Evolutionary conservation across 1,140 invertebrate species (phyloP).

Genomic region (Drosophila jambulina): DNA sequence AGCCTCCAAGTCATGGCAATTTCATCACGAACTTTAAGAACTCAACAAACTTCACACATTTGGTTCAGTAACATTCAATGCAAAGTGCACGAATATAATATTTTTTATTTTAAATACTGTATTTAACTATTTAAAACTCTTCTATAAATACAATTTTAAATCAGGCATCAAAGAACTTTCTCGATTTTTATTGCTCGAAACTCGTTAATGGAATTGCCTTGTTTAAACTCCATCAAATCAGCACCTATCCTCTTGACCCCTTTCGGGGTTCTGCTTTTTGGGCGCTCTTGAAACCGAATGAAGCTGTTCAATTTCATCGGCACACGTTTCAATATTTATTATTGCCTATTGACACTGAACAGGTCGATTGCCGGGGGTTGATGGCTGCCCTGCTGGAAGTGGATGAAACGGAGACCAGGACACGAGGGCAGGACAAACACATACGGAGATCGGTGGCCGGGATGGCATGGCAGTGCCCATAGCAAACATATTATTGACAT

Average conservation of each 20-base stretch:
- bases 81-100: no score
- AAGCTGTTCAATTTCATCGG: conserved; percentile 32
- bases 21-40: no score
- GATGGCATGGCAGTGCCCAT: conserved; percentile 38
- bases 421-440: conserved; percentile 55
- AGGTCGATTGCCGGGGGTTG: conserved; percentile 45
- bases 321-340: conserved; percentile 55
- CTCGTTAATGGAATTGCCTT: conserved; percentile 45
- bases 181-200: background rate
- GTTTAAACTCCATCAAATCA: conserved; percentile 53
- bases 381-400: conserved; percentile 17
- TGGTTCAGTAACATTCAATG: no score
- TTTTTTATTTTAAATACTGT: background rate
- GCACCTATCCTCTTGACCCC: conserved; percentile 31
- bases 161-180: background rate
- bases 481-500: conserved; percentile 75
- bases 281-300: conserved; percentile 13
- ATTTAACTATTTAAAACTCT: background rate
- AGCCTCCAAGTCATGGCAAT: no score
- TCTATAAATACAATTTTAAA: background rate
- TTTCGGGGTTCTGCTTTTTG: conserved; percentile 8
- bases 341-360: conserved; percentile 66
- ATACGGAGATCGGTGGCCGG: conserved; percentile 21
- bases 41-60: no score
- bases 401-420: conserved; percentile 28